Evolutionary conservation across 2,113 vertebrate genomes (phyloP).

Genomic region (Hemiprocne comata): DNA sequence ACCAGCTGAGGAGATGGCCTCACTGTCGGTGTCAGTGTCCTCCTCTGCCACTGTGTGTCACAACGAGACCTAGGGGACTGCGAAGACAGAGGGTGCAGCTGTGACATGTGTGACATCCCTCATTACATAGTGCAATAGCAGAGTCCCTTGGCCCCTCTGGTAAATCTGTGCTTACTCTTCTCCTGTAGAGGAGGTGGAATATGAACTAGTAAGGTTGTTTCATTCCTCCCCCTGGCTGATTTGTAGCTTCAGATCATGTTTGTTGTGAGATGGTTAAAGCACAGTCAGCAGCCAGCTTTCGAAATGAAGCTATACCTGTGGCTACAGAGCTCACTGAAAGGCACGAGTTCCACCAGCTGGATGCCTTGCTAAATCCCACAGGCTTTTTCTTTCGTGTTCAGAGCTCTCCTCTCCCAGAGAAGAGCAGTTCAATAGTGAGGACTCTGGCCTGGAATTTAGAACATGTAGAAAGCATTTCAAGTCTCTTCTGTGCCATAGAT

Average conservation of each 20-base stretch:
- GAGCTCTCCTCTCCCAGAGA: background rate
- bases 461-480: background rate
- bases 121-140: background rate
- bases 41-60: background rate
- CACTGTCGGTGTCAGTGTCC: background rate
- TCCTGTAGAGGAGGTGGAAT: background rate
- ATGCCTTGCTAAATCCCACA: background rate
- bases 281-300: background rate
- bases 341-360: fast-evolving
- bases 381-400: background rate
- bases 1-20: background rate
- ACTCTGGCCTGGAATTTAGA: background rate
- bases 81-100: background rate
- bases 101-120: background rate
- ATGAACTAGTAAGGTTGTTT: background rate
- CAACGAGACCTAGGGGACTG: background rate
- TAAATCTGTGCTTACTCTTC: background rate
- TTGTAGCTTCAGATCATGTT: background rate
- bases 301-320: background rate
- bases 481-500: background rate
- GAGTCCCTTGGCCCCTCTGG: background rate
- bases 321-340: background rate
- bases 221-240: background rate
- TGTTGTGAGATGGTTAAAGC: background rate
- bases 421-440: background rate